A percentile compares a stretch with the other conserved stretches of the same genome.
phyloP scores from a whole-genome alignment of 2,888 invertebrate genomes.

The Saturnia japonica region DNA sequence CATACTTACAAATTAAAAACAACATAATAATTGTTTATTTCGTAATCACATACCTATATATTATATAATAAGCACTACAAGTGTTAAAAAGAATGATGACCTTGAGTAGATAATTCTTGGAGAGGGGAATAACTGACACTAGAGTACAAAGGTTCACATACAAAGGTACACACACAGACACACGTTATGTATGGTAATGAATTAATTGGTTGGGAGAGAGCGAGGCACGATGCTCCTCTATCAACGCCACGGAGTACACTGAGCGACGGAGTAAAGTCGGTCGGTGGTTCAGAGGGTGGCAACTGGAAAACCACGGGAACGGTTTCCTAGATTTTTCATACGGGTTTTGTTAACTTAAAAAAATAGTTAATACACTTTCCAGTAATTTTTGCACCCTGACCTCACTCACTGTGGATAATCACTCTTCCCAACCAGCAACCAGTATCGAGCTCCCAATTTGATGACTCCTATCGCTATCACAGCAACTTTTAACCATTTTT shows the following conservation, averaged over 20 bases:
- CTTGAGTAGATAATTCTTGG: constrained; percentile 58
- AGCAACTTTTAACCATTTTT: neutral
- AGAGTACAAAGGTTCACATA: constrained; percentile 58
- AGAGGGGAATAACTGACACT: constrained; percentile 52
- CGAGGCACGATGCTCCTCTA: constrained; percentile 45
- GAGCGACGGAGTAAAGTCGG: constrained; percentile 53
- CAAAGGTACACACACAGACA: constrained; percentile 71
- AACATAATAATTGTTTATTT: constrained; percentile 33
- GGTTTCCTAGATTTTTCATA: constrained; percentile 39
- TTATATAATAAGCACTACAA: constrained; percentile 68
- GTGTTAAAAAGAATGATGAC: constrained; percentile 70
- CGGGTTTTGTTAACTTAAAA: constrained; percentile 2
- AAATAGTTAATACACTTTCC: constrained; percentile 27
- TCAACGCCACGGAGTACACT: constrained; percentile 63
- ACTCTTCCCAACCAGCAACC: constrained; percentile 63
- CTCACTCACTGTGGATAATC: constrained; percentile 63
- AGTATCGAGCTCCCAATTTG: constrained; percentile 52
- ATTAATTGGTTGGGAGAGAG: constrained; percentile 40
- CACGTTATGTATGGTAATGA: constrained; percentile 58
- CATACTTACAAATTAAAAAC: neutral
- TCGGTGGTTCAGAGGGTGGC: constrained; percentile 61
- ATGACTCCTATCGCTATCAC: neutral
- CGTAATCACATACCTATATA: constrained; percentile 57
- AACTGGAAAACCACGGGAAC: constrained; percentile 54
- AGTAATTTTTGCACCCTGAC: constrained; percentile 42